Percentiles rank a stretch among this genome's conserved stretches.
Evolutionary conservation across 2,888 invertebrate species (phyloP).

Genomic region (Branchellion lobata): DNA sequence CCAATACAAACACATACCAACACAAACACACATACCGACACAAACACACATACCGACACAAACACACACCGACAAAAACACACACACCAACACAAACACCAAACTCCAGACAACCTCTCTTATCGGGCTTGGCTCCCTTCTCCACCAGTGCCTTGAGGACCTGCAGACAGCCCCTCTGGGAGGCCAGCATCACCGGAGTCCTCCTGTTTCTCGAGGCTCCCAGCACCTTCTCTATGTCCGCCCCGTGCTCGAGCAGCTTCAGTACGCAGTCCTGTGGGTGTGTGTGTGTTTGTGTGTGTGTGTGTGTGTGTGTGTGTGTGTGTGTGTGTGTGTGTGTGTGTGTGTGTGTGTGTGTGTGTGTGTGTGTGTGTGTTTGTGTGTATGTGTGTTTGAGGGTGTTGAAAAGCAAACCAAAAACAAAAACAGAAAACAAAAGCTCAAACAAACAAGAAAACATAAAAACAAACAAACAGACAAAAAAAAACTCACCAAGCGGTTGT

Average conservation of each 20-base stretch:
- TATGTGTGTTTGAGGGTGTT: too few relatives aligned
- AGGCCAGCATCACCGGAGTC: slow-evolving; percentile 64
- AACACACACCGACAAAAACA: too few relatives aligned
- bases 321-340: neutral
- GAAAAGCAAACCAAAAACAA: neutral
- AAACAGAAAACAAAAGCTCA: neutral
- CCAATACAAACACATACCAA: too few relatives aligned
- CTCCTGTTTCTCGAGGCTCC: slow-evolving; percentile 61
- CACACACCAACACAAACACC: too few relatives aligned
- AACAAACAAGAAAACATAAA: too few relatives aligned
- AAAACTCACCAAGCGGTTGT: neutral
- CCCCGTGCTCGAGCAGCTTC: slow-evolving; percentile 60
- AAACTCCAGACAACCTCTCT: slow-evolving; percentile 59
- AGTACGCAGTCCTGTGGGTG: slow-evolving; percentile 60
- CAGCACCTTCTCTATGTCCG: slow-evolving; percentile 61
- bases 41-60: too few relatives aligned
- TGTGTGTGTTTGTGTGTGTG: neutral
- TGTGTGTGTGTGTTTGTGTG: too few relatives aligned
- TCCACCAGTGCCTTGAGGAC: slow-evolving; percentile 62
- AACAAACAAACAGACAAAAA: too few relatives aligned
- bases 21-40: too few relatives aligned
- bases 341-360: too few relatives aligned
- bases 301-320: neutral
- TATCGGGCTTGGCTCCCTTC: slow-evolving; percentile 62
- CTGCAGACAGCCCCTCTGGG: slow-evolving; percentile 61